Conservation (phyloP, 1,140 invertebrate species). For the Procambarus clarkii region DNA sequence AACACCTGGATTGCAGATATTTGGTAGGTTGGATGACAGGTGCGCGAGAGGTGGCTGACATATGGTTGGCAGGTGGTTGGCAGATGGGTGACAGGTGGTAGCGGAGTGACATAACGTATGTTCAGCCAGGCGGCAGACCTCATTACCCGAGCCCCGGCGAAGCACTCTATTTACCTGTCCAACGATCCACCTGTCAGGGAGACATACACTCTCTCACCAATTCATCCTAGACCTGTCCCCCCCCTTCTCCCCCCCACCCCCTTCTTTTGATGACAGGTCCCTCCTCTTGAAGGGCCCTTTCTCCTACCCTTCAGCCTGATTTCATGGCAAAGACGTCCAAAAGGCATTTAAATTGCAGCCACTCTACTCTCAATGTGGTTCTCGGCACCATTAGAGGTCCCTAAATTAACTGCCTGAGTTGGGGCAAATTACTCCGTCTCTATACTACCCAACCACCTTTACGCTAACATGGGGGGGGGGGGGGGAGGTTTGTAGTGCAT, state of each 20-base stretch:
- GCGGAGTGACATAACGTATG: background rate
- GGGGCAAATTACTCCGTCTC: background rate
- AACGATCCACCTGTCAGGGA: background rate
- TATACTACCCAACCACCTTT: background rate
- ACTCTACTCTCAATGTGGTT: background rate
- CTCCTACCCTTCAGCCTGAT: background rate
- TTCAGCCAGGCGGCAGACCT: background rate
- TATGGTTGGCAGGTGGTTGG: too few species aligned
- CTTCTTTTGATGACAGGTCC: background rate
- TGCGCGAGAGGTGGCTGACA: too few species aligned
- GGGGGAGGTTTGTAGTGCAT: background rate
- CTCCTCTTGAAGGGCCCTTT: background rate
- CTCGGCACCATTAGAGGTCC: background rate
- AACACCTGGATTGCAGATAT: too few species aligned
- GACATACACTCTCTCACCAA: background rate
- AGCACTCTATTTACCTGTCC: background rate
- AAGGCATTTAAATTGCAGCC: conserved; percentile 2
- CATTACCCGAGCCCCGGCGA: background rate
- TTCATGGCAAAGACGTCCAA: background rate
- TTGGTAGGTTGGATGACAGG: too few species aligned
- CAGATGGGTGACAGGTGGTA: background rate
- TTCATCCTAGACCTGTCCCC: background rate
- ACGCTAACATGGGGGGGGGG: background rate
- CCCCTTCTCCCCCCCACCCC: background rate
- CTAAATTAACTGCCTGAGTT: background rate